Evolutionary conservation across 2,797 vertebrate species (phyloP), one percentile per base, ranked within the genome.

Genomic region (Danio aesculapii): DNA sequence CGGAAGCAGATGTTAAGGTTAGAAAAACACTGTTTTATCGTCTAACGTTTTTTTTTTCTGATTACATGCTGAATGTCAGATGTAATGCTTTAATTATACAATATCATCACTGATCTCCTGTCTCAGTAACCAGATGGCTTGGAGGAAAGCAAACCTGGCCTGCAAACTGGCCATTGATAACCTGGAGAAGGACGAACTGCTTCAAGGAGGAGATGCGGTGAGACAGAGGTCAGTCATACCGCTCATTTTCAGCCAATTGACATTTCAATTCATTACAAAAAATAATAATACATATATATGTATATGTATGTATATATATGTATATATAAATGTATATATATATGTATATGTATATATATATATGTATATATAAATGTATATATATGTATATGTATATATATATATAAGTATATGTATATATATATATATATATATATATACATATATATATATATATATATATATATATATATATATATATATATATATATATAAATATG

Each of bases 141-240:
- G 98, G 98, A 95, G 97, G 87, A 99, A 98, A 84, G 95, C 97
- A 41, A 99, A 98, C 87, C 91, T 99, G 70, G 95, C 97, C 1
- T 98, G 96, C 89, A 98, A 97, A 91, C 92, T 96, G 62, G 93
- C 95, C 58, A 97, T 98, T 6, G 97, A 99, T 92, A 95, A 94
- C 87, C 88, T 92, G 63, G 97, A 98, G 91, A 98, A 97, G 85
- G 95, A 97, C n/a, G 94, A 97, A 69, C 93, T 99, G 81, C 93
- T 98, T 12, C 91, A 86, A 12, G 93, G 92, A 80, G 90, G 91
- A 77, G 94, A 95, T 5, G 81, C 86, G 39, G 82, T 92, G 75
- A 93, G 95, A 74, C 96, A 95, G 83, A 96, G 97, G 97, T 98
- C 14, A 84, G 84, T 68, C 50, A 6, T 1, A 16, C 16, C 41